Conservation (phyloP, 2,888 invertebrate species). For the Zaprionus lineosus region DNA sequence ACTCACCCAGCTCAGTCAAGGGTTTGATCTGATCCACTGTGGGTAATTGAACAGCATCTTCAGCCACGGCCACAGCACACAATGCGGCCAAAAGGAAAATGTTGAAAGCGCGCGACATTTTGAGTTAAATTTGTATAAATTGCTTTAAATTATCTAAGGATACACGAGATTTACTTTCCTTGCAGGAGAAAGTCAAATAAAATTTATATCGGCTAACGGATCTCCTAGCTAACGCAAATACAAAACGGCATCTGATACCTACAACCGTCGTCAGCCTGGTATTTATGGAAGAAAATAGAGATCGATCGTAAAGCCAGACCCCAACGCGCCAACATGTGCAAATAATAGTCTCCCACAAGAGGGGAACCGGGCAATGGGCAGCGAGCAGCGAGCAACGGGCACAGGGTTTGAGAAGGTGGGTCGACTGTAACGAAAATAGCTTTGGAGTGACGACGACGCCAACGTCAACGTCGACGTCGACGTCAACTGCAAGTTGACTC, state of each 20-base stretch:
- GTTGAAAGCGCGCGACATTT: slow-evolving; percentile 36
- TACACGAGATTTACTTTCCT: slow-evolving; percentile 34
- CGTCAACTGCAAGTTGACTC: slow-evolving; percentile 24
- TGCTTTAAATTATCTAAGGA: not conserved
- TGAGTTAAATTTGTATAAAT: not conserved
- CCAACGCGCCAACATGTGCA: slow-evolving; percentile 32
- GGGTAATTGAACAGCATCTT: slow-evolving; percentile 31
- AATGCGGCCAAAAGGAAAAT: slow-evolving; percentile 24
- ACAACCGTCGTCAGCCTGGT: slow-evolving; percentile 44
- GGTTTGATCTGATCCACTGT: slow-evolving; percentile 53
- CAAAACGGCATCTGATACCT: slow-evolving; percentile 58
- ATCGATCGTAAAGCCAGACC: slow-evolving; percentile 30
- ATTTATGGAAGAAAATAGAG: slow-evolving; percentile 68
- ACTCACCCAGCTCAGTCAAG: slow-evolving; percentile 66
- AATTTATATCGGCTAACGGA: slow-evolving; percentile 1
- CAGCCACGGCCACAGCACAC: slow-evolving; percentile 29
- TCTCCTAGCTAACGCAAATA: slow-evolving; percentile 56
- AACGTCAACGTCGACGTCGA: not conserved
- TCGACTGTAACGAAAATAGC: slow-evolving; percentile 50
- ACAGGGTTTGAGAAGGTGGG: slow-evolving; percentile 1
- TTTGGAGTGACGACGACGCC: slow-evolving; percentile 4
- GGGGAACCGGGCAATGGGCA: slow-evolving; percentile 20
- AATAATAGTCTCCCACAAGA: slow-evolving; percentile 42
- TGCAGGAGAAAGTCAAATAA: not conserved
- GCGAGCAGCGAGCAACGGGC: slow-evolving; percentile 11